Percentiles rank a stretch among this genome's conserved stretches.
Conservation (phyloP, 2,888 invertebrate species). For the Suillia variegata region DNA sequence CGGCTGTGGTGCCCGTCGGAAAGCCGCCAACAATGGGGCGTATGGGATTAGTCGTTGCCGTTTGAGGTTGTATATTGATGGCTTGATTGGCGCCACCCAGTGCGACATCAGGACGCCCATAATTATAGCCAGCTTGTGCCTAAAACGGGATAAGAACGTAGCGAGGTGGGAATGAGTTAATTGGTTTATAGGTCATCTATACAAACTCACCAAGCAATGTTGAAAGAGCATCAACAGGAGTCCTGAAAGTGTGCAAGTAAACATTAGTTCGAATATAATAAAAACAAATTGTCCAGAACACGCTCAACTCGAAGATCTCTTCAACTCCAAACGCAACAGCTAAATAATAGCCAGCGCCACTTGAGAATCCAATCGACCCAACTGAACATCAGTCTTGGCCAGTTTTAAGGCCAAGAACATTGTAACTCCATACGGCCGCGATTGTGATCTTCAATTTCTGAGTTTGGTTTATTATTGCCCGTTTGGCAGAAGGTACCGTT, state of each 20-base stretch:
- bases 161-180: conserved; percentile 4
- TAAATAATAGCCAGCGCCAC: no score
- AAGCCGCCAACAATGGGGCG: conserved; percentile 19
- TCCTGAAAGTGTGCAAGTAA: conserved; percentile 18
- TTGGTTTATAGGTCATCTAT: no score
- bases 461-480: not conserved
- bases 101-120: conserved; percentile 68
- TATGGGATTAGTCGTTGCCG: conserved; percentile 36
- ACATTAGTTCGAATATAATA: not conserved
- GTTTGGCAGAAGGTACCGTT: not conserved
- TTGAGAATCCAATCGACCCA: no score
- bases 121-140: conserved; percentile 78
- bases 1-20: conserved; percentile 16
- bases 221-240: conserved; percentile 13
- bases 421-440: conserved; percentile 8
- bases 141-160: conserved; percentile 40
- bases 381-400: no score
- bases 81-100: conserved; percentile 22
- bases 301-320: not conserved
- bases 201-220: conserved; percentile 13
- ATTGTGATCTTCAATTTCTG: conserved; percentile 26
- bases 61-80: conserved; percentile 14
- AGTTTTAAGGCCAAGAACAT: conserved; percentile 30
- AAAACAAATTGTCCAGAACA: not conserved
- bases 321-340: not conserved